Conservation (phyloP, 2,113 vertebrate species). For the Propithecus coquereli region DNA sequence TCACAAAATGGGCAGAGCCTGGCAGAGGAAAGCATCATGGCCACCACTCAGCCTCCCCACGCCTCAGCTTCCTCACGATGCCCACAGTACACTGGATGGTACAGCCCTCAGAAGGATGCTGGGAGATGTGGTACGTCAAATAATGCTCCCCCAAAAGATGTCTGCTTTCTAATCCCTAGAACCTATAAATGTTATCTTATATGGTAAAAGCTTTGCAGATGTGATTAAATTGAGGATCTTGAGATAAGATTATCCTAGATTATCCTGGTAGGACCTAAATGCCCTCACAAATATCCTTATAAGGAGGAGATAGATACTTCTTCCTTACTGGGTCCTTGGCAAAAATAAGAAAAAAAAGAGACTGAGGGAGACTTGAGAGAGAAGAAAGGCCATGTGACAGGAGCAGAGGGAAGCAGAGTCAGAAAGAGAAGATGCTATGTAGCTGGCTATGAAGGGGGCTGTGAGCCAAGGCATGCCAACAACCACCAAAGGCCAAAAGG, state of each 20-base stretch:
- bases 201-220: background rate
- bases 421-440: background rate
- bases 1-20: background rate
- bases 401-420: background rate
- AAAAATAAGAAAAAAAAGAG: background rate
- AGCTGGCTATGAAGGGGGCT: background rate
- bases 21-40: background rate
- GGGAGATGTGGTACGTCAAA: background rate
- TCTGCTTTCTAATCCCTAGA: background rate
- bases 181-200: background rate
- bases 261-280: background rate
- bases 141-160: fast-evolving
- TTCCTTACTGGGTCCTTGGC: too few relatives aligned
- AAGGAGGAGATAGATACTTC: background rate
- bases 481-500: background rate
- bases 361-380: background rate
- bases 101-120: background rate
- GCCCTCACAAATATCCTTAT: background rate
- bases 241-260: background rate
- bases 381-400: background rate
- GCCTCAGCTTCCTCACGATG: background rate
- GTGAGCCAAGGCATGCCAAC: background rate
- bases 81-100: background rate
- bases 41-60: background rate
- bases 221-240: background rate